Conservation (phyloP, 2,113 vertebrate species). For the Lagopus leucura region DNA sequence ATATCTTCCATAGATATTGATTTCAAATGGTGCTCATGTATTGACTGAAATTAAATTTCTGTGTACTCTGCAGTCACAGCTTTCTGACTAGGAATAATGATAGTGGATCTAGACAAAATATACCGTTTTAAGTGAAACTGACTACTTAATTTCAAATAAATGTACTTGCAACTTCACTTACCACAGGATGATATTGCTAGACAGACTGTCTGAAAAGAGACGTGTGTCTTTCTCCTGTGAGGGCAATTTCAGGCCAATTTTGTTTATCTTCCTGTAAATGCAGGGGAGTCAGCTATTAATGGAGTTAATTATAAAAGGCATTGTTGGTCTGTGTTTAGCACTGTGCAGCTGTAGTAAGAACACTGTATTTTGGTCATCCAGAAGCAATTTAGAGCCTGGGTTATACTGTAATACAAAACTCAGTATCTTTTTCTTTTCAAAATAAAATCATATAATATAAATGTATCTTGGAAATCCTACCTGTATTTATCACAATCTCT, state of each 20-base stretch:
- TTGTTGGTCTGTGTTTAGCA: constrained; percentile 35
- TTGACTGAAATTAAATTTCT: constrained; percentile 36
- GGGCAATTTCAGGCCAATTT: constrained; percentile 25
- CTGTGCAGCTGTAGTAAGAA: constrained; percentile 30
- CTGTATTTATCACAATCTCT: neutral
- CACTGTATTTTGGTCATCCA: neutral
- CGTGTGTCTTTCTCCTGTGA: constrained; percentile 24
- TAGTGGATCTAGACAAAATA: constrained; percentile 40
- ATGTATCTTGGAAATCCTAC: neutral
- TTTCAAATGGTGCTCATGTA: constrained; percentile 50
- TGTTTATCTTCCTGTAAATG: constrained; percentile 69
- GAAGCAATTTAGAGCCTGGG: neutral
- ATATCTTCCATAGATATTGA: constrained; percentile 48
- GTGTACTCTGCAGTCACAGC: constrained; percentile 25
- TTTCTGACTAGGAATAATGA: constrained; percentile 24
- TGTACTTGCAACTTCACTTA: constrained; percentile 53
- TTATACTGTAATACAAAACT: neutral
- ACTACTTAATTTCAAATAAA: constrained; percentile 59
- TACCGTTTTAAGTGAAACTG: constrained; percentile 51
- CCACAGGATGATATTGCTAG: constrained; percentile 23
- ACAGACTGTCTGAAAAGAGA: constrained; percentile 54
- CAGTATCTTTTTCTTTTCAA: neutral
- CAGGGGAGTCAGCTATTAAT: constrained; percentile 61
- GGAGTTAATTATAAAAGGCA: constrained; percentile 62
- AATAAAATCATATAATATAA: neutral